Base-by-base conservation (phyloP, 2,113 vertebrate genomes). In the Illadopsis cleaveri region DNA sequence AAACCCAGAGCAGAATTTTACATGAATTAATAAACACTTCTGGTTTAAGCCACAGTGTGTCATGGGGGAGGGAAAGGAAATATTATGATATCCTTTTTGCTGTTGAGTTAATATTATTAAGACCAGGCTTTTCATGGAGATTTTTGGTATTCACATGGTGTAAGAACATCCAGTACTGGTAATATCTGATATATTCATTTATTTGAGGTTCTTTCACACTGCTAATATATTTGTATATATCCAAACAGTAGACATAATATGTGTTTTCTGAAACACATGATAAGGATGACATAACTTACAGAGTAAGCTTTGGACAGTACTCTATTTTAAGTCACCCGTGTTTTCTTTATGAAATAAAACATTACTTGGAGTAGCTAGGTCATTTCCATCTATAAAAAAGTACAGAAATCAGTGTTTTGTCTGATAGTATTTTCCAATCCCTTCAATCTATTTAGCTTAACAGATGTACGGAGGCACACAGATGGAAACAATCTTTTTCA, bases 401-500 rank as follows among this genome's bases (percentile, higher is more conserved):
- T 51, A 61, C 12, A 87, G 37, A 90, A 94, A 80, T 78, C 70
- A 38, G 37, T 66, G 35, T 70, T 89, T 66, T 35, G 12, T 70
- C 68, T 62, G 27, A 9, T 38, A 69, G 47, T 44, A 62, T 87
- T 94, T 91, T 51, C 12, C 65, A 80, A 48, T 57, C 53, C 61
- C 47, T 72, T 86, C 75, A 73, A 80, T 86, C 75, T 90, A 18
- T 91, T 72, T 91, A 80, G 57, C 18, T 60, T 85, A 94, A 77
- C 82, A 88, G 82, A 76, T 85, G 90, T 58, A 73, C 4, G 1
- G 24, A 88, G 6, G 11, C 30, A 82, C 73, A 94, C 81, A 85
- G 86, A 89, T n/a, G 50, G 58, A 94, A 96, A 82, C 35, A 93
- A 53, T 70, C 35, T 54, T 85, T 93, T 85, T 54, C 79, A 82